phyloP scores from a whole-genome alignment of 1,140 invertebrate species.

The Drosophila triauraria region DNA sequence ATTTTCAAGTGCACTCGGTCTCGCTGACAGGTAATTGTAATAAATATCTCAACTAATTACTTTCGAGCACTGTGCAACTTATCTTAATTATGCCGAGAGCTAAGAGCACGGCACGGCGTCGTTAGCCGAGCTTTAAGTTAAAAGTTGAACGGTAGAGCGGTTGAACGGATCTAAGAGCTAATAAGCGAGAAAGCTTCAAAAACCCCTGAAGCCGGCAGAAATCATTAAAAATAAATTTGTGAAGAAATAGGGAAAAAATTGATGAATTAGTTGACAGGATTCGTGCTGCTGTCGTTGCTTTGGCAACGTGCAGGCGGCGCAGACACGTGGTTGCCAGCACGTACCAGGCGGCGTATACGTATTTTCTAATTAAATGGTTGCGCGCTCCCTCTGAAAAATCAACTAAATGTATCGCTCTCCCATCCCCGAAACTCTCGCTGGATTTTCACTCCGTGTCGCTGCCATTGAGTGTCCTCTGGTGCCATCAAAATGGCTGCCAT shows the following conservation, averaged over 20 bases:
- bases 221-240: constrained; percentile 41
- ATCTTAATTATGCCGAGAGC: constrained; percentile 66
- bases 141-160: constrained; percentile 11
- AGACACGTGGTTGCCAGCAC: constrained; percentile 38
- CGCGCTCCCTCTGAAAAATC: constrained; percentile 35
- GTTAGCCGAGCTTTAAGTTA: constrained; percentile 7
- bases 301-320: constrained; percentile 28
- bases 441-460: constrained; percentile 37
- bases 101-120: background rate
- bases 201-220: background rate
- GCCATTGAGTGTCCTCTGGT: constrained; percentile 63
- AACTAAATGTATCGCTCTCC: constrained; percentile 41
- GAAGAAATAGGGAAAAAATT: constrained; percentile 51
- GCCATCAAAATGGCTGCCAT: constrained; percentile 78
- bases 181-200: background rate
- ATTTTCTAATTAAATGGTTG: constrained; percentile 79
- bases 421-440: constrained; percentile 14
- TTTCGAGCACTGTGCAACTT: constrained; percentile 68
- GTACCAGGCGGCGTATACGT: constrained; percentile 71
- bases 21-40: constrained; percentile 77
- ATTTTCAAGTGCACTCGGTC: constrained; percentile 47
- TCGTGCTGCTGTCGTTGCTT: constrained; percentile 32
- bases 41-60: constrained; percentile 79
- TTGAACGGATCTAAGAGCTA: constrained; percentile 15
- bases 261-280: constrained; percentile 72